A percentile compares a stretch with the other conserved stretches of the same genome.
Evolutionary conservation across 2,888 invertebrate genomes (phyloP).

Genomic region (Phymatocera aterrima): DNA sequence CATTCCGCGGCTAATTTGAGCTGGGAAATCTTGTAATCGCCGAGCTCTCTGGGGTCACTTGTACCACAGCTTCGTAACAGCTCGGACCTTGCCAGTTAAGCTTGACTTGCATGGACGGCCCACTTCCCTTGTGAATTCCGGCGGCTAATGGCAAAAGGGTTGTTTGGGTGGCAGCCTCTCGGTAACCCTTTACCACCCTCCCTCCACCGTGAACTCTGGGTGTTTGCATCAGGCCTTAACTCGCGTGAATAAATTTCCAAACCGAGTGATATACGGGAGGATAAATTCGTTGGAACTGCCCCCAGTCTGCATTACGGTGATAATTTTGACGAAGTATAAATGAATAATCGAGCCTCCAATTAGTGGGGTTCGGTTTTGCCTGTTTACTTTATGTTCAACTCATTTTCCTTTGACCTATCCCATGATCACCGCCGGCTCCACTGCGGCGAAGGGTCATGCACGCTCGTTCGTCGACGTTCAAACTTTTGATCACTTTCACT

Average conservation of each 20-base stretch:
- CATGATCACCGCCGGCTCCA: too few relatives aligned
- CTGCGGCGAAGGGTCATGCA: too few relatives aligned
- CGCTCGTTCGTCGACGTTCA: too few relatives aligned
- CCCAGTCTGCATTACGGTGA: not conserved
- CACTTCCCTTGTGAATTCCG: not conserved
- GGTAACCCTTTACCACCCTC: not conserved
- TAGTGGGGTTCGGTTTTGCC: not conserved
- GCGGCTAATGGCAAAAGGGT: conserved; percentile 13
- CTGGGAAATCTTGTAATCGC: not conserved
- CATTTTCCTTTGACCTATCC: not conserved
- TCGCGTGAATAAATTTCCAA: conserved; percentile 6
- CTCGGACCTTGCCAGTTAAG: not conserved
- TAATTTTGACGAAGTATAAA: not conserved
- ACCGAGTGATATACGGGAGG: not conserved
- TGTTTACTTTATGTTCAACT: not conserved
- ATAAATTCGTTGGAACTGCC: not conserved
- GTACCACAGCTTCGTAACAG: not conserved
- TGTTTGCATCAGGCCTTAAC: conserved; percentile 13
- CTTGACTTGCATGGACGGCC: not conserved
- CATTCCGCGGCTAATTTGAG: too few relatives aligned
- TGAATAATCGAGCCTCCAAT: conserved; percentile 1
- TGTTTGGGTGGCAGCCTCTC: not conserved
- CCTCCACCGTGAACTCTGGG: not conserved
- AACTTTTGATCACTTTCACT: too few relatives aligned
- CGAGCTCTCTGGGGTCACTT: too few relatives aligned